Conservation (phyloP, 92 coral and sea anemone genomes). For the Phenganax marumi region DNA sequence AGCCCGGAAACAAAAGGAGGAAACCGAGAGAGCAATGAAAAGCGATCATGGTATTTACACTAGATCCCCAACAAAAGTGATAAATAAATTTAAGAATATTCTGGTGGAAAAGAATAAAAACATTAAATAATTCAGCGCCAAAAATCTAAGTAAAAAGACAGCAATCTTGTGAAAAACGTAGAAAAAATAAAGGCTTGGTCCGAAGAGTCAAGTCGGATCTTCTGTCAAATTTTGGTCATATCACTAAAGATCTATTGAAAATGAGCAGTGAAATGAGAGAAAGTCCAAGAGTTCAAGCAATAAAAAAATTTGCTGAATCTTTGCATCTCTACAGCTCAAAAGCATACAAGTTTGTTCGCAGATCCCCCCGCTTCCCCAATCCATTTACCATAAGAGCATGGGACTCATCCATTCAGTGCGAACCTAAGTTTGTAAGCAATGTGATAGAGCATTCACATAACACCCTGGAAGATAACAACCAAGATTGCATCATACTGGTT, state of each 20-base stretch:
- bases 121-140: constrained; percentile 12
- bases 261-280: not conserved
- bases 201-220: constrained; percentile 4
- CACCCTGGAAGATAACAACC: not conserved
- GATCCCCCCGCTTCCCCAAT: not conserved
- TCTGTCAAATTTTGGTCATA: constrained; percentile 8
- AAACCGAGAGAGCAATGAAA: not conserved
- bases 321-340: not conserved
- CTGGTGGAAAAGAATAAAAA: not conserved
- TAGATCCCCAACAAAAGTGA: constrained; percentile 5
- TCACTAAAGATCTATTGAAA: not conserved
- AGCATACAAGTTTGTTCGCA: not conserved
- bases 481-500: not conserved
- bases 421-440: not conserved
- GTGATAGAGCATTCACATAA: not conserved
- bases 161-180: not conserved
- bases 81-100: not conserved
- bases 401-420: not conserved
- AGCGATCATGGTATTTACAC: not conserved
- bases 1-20: not conserved
- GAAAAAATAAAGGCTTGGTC: not conserved
- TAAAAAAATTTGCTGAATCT: not conserved
- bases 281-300: not conserved
- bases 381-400: constrained; percentile 8
- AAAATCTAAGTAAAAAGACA: constrained; percentile 4